A percentile compares a stretch with the other conserved stretches of the same genome.
phyloP scores from a whole-genome alignment of 2,113 vertebrate genomes.

The Pygathrix nemaeus region DNA sequence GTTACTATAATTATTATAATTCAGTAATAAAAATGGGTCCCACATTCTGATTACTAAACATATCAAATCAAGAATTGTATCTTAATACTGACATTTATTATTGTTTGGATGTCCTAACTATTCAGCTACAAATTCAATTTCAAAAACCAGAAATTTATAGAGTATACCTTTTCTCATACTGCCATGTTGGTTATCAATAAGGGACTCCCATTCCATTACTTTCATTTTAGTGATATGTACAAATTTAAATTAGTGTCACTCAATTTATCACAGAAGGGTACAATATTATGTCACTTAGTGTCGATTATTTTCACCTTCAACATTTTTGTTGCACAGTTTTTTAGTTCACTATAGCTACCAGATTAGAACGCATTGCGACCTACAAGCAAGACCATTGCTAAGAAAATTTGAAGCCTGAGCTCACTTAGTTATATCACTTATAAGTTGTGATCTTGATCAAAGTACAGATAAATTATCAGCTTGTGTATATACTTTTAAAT shows the following conservation, averaged over 20 bases:
- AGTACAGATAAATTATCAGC: neutral
- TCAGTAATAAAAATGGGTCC: slow-evolving; percentile 12
- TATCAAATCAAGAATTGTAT: neutral
- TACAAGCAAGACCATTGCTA: neutral
- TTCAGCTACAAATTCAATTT: neutral
- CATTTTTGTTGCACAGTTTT: neutral
- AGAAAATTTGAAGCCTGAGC: neutral
- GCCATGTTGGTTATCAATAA: neutral
- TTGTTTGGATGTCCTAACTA: neutral
- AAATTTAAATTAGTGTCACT: slow-evolving; percentile 19
- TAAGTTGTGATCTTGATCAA: neutral
- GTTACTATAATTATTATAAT: neutral
- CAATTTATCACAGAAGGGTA: neutral
- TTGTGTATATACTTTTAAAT: neutral
- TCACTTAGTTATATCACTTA: neutral
- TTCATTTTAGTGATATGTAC: neutral
- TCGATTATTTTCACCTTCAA: neutral
- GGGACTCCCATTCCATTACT: neutral
- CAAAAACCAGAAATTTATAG: neutral
- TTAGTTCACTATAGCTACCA: neutral
- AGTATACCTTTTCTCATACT: neutral
- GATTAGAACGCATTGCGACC: neutral
- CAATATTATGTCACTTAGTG: neutral
- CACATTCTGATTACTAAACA: neutral
- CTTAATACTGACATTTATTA: neutral